Evolutionary conservation across 2,888 invertebrate species (phyloP).

Genomic region (Epinotia nisella): DNA sequence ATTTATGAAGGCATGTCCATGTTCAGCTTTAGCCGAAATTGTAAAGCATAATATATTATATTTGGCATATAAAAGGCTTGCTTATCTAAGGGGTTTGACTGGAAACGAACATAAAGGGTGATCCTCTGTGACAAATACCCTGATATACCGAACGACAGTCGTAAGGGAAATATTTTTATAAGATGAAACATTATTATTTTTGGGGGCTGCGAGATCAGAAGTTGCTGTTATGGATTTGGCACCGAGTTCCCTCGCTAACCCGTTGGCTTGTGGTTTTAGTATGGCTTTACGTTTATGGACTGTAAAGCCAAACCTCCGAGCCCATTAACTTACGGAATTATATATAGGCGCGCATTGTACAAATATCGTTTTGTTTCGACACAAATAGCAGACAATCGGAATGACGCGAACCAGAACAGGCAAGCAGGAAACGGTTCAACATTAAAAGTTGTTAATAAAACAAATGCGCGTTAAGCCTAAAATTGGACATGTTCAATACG

Average conservation of each 20-base stretch:
- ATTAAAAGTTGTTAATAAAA: slow-evolving; percentile 81
- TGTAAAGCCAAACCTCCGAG: slow-evolving; percentile 46
- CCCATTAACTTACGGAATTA: slow-evolving; percentile 45
- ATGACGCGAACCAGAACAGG: slow-evolving; percentile 65
- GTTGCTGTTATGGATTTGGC: slow-evolving; percentile 77
- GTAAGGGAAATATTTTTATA: slow-evolving; percentile 85
- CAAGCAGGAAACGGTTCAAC: slow-evolving; percentile 79
- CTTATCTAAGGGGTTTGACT: slow-evolving; percentile 86
- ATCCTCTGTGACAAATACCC: slow-evolving; percentile 85
- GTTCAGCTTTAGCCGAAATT: slow-evolving; percentile 68
- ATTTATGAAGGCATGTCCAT: slow-evolving; percentile 59
- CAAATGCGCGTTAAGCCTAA: slow-evolving; percentile 82
- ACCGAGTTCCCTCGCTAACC: slow-evolving; percentile 59
- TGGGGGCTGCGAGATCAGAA: slow-evolving; percentile 80
- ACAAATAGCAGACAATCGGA: slow-evolving; percentile 64
- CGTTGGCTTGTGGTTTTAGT: slow-evolving; percentile 50
- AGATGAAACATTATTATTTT: slow-evolving; percentile 85
- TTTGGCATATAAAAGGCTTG: slow-evolving; percentile 85
- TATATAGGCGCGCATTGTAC: slow-evolving; percentile 44
- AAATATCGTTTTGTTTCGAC: slow-evolving; percentile 48
- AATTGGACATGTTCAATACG: slow-evolving; percentile 84
- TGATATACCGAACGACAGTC: slow-evolving; percentile 84
- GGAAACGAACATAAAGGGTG: slow-evolving; percentile 85
- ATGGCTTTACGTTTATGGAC: slow-evolving; percentile 46
- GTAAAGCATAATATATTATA: slow-evolving; percentile 85